These are phyloP conservation scores for Penaeus monodon DNA, from an alignment of 2,888 invertebrate species.

Conservation along the genomic window DNA sequence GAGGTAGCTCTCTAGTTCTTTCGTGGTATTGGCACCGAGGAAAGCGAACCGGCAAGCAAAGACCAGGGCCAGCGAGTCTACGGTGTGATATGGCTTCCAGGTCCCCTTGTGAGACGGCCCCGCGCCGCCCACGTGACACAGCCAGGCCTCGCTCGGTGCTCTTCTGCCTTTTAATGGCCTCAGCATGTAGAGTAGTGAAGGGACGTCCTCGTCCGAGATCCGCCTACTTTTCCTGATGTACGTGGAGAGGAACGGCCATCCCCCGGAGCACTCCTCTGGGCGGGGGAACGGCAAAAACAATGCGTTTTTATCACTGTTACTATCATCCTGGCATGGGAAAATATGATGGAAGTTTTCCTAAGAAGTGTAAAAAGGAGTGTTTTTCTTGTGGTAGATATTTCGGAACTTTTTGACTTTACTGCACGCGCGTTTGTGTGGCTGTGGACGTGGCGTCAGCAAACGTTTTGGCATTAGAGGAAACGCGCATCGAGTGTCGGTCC, in stretches of 20 bases:
- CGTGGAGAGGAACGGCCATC: neutral
- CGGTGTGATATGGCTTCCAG: slow-evolving; percentile 58
- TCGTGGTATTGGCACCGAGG: neutral
- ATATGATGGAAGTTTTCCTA: too few relatives aligned
- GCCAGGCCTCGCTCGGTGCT: slow-evolving; percentile 52
- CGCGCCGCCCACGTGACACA: slow-evolving; percentile 31
- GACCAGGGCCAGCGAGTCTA: slow-evolving; percentile 42
- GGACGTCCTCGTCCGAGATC: slow-evolving; percentile 16
- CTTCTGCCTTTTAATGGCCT: slow-evolving; percentile 42
- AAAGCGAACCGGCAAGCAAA: slow-evolving; percentile 12
- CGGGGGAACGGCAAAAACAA: too few relatives aligned
- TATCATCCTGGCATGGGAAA: too few relatives aligned
- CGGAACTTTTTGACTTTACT: too few relatives aligned
- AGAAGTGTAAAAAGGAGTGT: too few relatives aligned
- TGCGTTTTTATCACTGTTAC: too few relatives aligned
- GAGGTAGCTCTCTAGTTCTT: neutral
- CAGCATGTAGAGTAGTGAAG: slow-evolving; percentile 21
- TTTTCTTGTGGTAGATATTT: too few relatives aligned
- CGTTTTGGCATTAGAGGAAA: too few relatives aligned
- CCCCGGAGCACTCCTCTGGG: too few relatives aligned
- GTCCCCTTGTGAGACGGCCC: slow-evolving; percentile 24
- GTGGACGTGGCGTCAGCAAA: too few relatives aligned
- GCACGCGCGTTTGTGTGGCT: too few relatives aligned
- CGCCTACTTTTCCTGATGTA: slow-evolving; percentile 18
- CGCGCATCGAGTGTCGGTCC: neutral